Evolutionary conservation across 1,140 invertebrate genomes (phyloP), one percentile per base, ranked within the genome.

Genomic region (Drosophila burlai): DNA sequence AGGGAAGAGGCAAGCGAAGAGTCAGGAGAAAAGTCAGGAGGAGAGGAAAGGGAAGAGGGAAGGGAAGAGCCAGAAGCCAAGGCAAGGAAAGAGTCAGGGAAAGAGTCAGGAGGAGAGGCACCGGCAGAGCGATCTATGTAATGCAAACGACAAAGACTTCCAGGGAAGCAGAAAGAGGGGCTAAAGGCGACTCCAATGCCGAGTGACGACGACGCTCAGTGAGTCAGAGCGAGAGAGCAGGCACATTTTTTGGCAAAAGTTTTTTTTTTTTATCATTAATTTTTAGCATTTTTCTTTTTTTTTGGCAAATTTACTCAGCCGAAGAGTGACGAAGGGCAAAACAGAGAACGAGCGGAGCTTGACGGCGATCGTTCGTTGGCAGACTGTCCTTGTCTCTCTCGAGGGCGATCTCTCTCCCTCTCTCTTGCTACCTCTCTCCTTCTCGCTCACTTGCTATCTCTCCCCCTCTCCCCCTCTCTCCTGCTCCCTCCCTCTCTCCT

Each of bases 91-190:
- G 15, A 21, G 21, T 21, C 26, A n/a, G n/a, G n/a, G n/a, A n/a
- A n/a, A n/a, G n/a, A n/a, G 5, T 1, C 16, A n/a, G 26, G 2
- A 47, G 45, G 21, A 7, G n/a, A 6, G 18, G 1, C 59, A 24
- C 40, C 38, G 34, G 68, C 45, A 69, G 62, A 40, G 40, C 58
- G 59, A 86, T 86, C 83, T 85, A 82, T 85, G 83, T 86, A 85
- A 85, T 73, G 74, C 52, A 74, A 80, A 63, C 58, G 76, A 65
- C 80, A 73, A 36, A 77, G 63, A 74, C 16, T 40, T 40, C 40
- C 66, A 31, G 40, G 7, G 43, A 29, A 47, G 49, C 11, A 29
- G 49, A 31, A n/a, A 15, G 11, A 36, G 29, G 5, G 42, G 11
- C 49, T 18, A 31, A 38, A 29, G 40, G 26, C 31, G n/a, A 43